Evolutionary conservation across 2,888 invertebrate species (phyloP).

Genomic region (Nasonovia ribisnigri): DNA sequence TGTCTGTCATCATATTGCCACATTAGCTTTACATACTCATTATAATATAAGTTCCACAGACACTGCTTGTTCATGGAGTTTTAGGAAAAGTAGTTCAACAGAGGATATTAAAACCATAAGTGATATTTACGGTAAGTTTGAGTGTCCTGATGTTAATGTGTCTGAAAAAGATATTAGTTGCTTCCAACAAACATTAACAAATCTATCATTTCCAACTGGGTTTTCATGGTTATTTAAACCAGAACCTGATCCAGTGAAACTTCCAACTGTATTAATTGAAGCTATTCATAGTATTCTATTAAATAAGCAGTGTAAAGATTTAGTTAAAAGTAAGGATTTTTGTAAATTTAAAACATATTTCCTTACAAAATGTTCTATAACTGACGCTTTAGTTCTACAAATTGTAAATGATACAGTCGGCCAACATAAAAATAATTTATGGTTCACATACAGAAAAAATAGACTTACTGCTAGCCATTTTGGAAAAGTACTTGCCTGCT

Average conservation of each 20-base stretch:
- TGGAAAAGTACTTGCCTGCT: too few relatives aligned
- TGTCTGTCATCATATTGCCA: background rate
- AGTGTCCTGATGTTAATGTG: background rate
- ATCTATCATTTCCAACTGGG: background rate
- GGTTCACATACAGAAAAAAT: too few relatives aligned
- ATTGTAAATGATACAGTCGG: too few relatives aligned
- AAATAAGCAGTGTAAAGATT: too few relatives aligned
- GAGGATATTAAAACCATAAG: background rate
- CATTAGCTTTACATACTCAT: background rate
- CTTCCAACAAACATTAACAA: background rate
- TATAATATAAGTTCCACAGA: slow-evolving; percentile 2
- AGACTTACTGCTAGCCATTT: background rate
- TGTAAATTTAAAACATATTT: too few relatives aligned
- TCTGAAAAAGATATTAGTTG: background rate
- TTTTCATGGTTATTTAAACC: background rate
- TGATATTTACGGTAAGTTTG: background rate
- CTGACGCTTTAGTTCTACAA: too few relatives aligned
- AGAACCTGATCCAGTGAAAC: too few relatives aligned
- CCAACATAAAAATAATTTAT: background rate
- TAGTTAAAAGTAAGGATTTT: too few relatives aligned
- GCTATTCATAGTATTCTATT: too few relatives aligned
- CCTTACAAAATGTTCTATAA: too few relatives aligned
- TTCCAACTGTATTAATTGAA: too few relatives aligned
- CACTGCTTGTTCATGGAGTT: background rate
- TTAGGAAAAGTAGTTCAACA: background rate